phyloP scores from a whole-genome alignment of 2,888 invertebrate species.

The Stenodera caucasica region DNA sequence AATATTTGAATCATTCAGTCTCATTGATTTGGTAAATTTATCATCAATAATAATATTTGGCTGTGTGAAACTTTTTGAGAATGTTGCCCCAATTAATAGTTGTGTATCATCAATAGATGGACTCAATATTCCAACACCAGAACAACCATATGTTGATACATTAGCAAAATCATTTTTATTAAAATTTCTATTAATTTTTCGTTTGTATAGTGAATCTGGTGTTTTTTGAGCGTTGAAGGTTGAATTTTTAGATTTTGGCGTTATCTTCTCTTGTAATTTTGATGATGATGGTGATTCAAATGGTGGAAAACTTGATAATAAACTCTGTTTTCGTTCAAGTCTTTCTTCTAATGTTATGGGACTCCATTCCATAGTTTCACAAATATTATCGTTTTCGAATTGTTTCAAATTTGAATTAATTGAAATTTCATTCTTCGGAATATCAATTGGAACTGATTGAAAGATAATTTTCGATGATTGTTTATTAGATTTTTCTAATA shows the following conservation, averaged over 20 bases:
- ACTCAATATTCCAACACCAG: constrained; percentile 7
- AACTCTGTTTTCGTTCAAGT: neutral
- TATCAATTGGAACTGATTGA: too few species aligned
- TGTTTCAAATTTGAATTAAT: too few species aligned
- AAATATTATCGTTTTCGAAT: too few species aligned
- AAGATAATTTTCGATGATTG: too few species aligned
- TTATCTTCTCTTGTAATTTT: neutral
- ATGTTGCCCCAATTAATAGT: constrained; percentile 22
- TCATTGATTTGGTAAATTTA: too few species aligned
- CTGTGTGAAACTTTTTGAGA: neutral
- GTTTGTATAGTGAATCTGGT: too few species aligned
- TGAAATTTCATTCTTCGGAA: too few species aligned
- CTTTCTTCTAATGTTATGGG: neutral
- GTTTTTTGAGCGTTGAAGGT: neutral
- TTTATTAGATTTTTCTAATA: too few species aligned
- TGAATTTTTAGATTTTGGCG: neutral
- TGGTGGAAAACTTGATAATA: neutral
- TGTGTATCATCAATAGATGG: constrained; percentile 24
- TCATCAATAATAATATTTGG: neutral
- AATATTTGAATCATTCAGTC: neutral
- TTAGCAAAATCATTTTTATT: neutral
- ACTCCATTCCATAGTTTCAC: neutral
- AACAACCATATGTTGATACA: neutral
- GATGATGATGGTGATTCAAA: neutral
- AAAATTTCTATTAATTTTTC: too few species aligned